phyloP scores from a whole-genome alignment of 2,113 vertebrate species.

The Xenus cinereus region DNA sequence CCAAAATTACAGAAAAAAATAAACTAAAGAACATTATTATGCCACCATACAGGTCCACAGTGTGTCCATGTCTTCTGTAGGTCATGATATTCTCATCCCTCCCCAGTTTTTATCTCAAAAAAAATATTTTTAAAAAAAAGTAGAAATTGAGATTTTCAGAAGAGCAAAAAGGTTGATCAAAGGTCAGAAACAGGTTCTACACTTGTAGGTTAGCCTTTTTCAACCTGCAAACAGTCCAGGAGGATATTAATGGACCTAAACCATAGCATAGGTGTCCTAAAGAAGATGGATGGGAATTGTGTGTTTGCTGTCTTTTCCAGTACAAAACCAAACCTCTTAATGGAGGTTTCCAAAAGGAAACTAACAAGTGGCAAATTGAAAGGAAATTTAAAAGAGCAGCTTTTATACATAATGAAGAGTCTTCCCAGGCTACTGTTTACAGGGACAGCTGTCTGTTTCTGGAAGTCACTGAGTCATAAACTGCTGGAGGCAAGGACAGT shows the following conservation, averaged over 20 bases:
- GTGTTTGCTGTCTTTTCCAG: neutral
- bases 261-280: neutral
- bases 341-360: neutral
- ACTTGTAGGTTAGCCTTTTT: neutral
- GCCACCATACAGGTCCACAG: neutral
- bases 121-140: too few relatives aligned
- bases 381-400: neutral
- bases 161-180: neutral
- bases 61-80: neutral
- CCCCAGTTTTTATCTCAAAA: fast-evolving
- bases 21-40: neutral
- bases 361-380: neutral
- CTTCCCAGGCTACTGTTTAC: neutral
- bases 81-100: neutral
- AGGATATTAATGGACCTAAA: neutral
- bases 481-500: neutral
- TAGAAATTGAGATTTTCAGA: neutral
- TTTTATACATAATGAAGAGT: neutral
- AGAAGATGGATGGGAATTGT: neutral
- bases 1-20: neutral
- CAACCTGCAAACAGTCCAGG: neutral
- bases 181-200: neutral
- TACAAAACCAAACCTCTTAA: neutral
- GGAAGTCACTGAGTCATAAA: conserved; percentile 4
- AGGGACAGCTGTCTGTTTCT: neutral